Conservation (phyloP, 2,113 vertebrate genomes). For the Myanophis thanlyinensis region DNA sequence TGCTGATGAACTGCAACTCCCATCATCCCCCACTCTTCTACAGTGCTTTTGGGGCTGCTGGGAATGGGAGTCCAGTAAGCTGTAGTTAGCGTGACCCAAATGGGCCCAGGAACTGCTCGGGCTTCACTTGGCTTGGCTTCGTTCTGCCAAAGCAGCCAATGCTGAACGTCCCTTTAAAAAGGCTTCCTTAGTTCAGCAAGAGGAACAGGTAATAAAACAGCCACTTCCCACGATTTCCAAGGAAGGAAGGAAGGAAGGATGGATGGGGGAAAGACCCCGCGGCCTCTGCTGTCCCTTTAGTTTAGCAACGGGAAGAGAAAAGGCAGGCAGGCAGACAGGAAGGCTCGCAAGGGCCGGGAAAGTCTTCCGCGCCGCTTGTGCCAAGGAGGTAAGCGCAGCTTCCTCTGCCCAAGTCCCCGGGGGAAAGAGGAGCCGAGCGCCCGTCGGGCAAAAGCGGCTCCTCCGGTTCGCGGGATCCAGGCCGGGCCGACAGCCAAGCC, state of each 20-base stretch:
- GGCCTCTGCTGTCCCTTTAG: too few relatives aligned
- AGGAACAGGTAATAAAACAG: neutral
- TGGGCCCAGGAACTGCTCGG: accelerated
- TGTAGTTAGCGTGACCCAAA: too few relatives aligned
- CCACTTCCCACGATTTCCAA: neutral
- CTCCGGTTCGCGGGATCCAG: neutral
- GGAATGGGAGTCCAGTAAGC: neutral
- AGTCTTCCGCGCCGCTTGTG: too few relatives aligned
- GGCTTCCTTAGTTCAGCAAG: neutral
- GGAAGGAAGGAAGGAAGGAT: neutral
- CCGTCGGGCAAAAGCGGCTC: neutral
- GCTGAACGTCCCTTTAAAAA: neutral
- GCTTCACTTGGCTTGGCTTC: neutral
- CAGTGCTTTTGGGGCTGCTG: neutral
- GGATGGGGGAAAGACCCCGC: too few relatives aligned
- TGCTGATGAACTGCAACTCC: neutral
- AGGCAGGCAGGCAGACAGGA: too few relatives aligned
- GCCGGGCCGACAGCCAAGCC: neutral
- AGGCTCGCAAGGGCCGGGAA: too few relatives aligned
- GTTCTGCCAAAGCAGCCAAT: too few relatives aligned
- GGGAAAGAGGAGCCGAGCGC: neutral
- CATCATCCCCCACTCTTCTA: neutral
- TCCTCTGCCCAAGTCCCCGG: neutral
- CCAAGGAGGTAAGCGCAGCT: too few relatives aligned
- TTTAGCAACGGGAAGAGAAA: too few relatives aligned